phyloP scores from a whole-genome alignment of 2,797 vertebrate genomes.

The Eupleurogrammus muticus region DNA sequence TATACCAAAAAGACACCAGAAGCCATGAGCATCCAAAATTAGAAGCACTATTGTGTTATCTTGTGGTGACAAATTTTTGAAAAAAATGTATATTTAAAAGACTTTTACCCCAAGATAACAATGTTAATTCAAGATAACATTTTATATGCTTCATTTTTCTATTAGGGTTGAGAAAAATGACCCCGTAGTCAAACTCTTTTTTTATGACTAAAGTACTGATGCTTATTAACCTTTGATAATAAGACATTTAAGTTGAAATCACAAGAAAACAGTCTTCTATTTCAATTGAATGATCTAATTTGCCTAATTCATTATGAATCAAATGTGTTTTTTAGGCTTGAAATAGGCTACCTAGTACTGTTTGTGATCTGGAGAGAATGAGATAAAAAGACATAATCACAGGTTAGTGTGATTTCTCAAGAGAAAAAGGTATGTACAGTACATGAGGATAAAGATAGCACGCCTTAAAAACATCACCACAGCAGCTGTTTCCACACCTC shows the following conservation, averaged over 20 bases:
- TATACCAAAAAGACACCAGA: background rate
- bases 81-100: too few relatives aligned
- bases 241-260: background rate
- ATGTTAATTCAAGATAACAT: conserved; percentile 3
- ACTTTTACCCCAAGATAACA: background rate
- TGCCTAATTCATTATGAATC: background rate
- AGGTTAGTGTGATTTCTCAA: conserved; percentile 19
- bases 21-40: background rate
- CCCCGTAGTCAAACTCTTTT: too few relatives aligned
- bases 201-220: too few relatives aligned
- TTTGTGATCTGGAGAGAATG: conserved; percentile 17
- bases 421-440: conserved; percentile 43
- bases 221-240: background rate
- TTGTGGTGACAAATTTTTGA: conserved; percentile 1
- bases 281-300: background rate
- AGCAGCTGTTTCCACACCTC: conserved; percentile 32
- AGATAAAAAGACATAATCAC: conserved; percentile 6
- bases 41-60: background rate
- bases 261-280: background rate
- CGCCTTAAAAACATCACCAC: conserved; percentile 8
- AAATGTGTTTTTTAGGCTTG: background rate
- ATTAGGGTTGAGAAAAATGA: background rate
- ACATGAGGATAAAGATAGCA: conserved; percentile 16
- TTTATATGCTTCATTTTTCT: background rate
- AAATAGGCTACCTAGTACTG: background rate